Evolutionary conservation across 1,140 invertebrate genomes (phyloP), one percentile per base, ranked within the genome.

Genomic region (Daktulosphaira vitifoliae): DNA sequence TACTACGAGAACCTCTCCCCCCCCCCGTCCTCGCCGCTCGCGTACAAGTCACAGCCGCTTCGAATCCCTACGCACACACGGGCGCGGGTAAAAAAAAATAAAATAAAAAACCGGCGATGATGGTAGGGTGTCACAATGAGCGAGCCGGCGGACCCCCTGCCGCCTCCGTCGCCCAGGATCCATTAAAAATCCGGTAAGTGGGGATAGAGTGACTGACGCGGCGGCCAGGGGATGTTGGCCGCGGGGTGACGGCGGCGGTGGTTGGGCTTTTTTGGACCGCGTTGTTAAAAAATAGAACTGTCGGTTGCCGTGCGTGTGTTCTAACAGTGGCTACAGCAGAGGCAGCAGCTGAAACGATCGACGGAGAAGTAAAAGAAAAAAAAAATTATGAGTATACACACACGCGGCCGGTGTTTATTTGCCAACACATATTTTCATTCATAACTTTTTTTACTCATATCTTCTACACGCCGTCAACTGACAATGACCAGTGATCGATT

Each of bases 211-310:
- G 51, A 15, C n/a, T 5, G 22, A 1, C 22, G 8, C 1, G 38
- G 22, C 0, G 37, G 33, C 29, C 29, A 26, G 0, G 33, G 51
- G 7, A 11, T 33, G 29, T 33, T 11, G 52, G 20, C 29, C 2
- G 51, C 7, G 16, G 16, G 1, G 18, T 20, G 46, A 18, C 2
- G 33, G 51, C 1, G 22, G 56, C 11, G 39, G 54, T 13, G 23
- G 56, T 22, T 48, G 42, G 56, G 22, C 53, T 56, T 56, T 56
- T 62, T 62, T 62, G 38, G 56, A 46, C 42, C 54, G 56, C 56
- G 56, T 48, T 62, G 56, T 62, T 62, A 62, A 62, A 62, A 62
- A 62, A 62, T 62, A 62, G 42, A 62, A 48, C 56, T 15, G 56
- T 25, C 42, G 42, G 42, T 39, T 39, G 56, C 8, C 39, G 38